phyloP scores from a whole-genome alignment of 2,797 vertebrate genomes.

The Lithobates sylvaticus region DNA sequence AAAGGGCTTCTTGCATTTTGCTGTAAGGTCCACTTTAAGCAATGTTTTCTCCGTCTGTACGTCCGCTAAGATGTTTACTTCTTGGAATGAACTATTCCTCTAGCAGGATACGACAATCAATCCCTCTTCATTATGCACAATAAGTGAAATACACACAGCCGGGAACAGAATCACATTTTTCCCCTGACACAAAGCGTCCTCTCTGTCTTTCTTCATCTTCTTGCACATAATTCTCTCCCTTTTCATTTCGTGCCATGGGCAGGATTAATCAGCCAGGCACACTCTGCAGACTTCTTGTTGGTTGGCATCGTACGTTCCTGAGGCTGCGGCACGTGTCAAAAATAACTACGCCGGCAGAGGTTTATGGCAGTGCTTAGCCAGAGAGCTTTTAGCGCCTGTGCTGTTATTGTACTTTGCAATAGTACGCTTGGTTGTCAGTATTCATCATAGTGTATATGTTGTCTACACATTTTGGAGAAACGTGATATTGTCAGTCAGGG shows the following conservation, averaged over 20 bases:
- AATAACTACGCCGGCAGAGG: background rate
- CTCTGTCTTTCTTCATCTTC: slow-evolving; percentile 47
- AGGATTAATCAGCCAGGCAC: slow-evolving; percentile 4
- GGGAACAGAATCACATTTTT: slow-evolving; percentile 31
- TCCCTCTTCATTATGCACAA: slow-evolving; percentile 50
- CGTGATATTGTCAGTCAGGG: too few relatives aligned
- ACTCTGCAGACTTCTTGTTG: background rate
- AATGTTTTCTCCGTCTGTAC: background rate
- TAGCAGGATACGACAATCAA: slow-evolving; percentile 11
- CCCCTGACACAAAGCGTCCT: slow-evolving; percentile 37
- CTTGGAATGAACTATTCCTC: slow-evolving; percentile 4
- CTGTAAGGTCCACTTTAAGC: background rate
- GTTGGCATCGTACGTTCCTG: background rate
- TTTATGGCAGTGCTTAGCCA: background rate
- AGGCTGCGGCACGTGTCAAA: slow-evolving; percentile 9
- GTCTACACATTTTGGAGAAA: background rate
- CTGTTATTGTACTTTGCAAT: background rate
- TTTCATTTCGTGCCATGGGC: slow-evolving; percentile 21
- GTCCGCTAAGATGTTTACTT: background rate
- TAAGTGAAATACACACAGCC: slow-evolving; percentile 15
- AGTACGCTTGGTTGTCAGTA: slow-evolving; percentile 5
- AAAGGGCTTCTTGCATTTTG: background rate
- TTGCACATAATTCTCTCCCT: slow-evolving; percentile 40
- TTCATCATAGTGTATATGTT: background rate
- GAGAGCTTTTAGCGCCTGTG: slow-evolving; percentile 3